Evolutionary conservation across 2,797 vertebrate genomes (phyloP), one percentile per base, ranked within the genome.

Genomic region (Enteromius anoplus): DNA sequence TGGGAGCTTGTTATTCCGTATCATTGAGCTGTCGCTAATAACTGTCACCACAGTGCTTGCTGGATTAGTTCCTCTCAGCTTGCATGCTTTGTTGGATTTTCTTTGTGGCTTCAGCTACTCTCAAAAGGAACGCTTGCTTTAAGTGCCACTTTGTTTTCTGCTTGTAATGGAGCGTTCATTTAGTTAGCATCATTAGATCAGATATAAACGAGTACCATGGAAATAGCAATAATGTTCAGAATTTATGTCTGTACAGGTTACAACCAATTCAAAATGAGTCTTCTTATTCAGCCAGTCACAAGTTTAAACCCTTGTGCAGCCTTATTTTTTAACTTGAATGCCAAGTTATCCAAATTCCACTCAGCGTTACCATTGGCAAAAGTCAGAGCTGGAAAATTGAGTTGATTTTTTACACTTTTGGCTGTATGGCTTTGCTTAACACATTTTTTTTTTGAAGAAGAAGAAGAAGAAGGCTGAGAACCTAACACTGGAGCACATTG

Each of bases 1-100:
- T 73, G 84, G 73, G 32, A 84, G 78, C 49, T 11, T 86, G 75
- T 89, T 86, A 85, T 91, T 86, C 86, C 66, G 70, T 88, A 86
- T 87, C 81, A 80, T 55, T 5, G 72, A 85, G 83, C 75, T 77
- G 85, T 87, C 86, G 75, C 85, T 85, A 55, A 85, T 85, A 85
- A 72, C 32, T 32, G 32, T 32, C 64, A 62, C 71, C 77, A 68
- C 70, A 73, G 17, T 78, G 79, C 29, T 68, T 45, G 51, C 75
- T 82, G 69, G 68, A 83, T 49, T 70, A 26, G 32, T 72, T 71
- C 29, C 34, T 65, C 21, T 26, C n/a, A 45, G 60, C 29, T 78
- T 72, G 42, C n/a, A 51, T 32, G 70, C 32, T 26, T 40, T 75
- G 19, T 72, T 26, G 17, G 53, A 49, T 72, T 34, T 78, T 69